Evolutionary conservation across 2,797 vertebrate genomes (phyloP).

Genomic region (Microctenopoma lineatum): DNA sequence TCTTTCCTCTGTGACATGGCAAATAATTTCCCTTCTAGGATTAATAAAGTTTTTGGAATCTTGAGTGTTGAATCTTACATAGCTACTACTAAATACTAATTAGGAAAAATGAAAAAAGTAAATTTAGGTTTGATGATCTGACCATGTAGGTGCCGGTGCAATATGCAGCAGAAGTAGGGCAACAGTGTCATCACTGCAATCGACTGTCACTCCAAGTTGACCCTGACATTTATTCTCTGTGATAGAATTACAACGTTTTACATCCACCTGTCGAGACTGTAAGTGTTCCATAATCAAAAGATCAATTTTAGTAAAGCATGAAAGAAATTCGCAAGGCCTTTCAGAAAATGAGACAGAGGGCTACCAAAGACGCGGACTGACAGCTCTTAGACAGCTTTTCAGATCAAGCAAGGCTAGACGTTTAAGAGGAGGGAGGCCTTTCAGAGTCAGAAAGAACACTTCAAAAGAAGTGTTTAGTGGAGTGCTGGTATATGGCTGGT

Average conservation of each 20-base stretch:
- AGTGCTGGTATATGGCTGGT: conserved; percentile 38
- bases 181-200: neutral
- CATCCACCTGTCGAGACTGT: conserved; percentile 26
- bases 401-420: conserved; percentile 27
- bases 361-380: conserved; percentile 29
- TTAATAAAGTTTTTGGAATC: too few species aligned
- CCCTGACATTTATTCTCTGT: neutral
- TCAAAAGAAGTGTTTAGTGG: conserved; percentile 40
- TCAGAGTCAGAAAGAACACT: conserved; percentile 37
- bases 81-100: neutral
- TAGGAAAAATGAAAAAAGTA: neutral
- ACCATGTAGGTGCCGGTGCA: neutral
- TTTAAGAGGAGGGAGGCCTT: conserved; percentile 37
- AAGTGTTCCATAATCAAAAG: conserved; percentile 23
- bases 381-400: conserved; percentile 40
- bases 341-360: conserved; percentile 17
- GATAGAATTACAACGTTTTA: conserved; percentile 15
- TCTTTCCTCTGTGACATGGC: too few species aligned
- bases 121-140: neutral
- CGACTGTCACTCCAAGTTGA: neutral
- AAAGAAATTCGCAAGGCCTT: conserved; percentile 25
- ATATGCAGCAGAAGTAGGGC: too few species aligned
- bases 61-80: too few species aligned
- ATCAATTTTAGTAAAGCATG: conserved; percentile 18
- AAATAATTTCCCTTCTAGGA: too few species aligned